Evolutionary conservation across 1,140 invertebrate genomes (phyloP), one percentile per base, ranked within the genome.

Genomic region (Eriosoma lanigerum): DNA sequence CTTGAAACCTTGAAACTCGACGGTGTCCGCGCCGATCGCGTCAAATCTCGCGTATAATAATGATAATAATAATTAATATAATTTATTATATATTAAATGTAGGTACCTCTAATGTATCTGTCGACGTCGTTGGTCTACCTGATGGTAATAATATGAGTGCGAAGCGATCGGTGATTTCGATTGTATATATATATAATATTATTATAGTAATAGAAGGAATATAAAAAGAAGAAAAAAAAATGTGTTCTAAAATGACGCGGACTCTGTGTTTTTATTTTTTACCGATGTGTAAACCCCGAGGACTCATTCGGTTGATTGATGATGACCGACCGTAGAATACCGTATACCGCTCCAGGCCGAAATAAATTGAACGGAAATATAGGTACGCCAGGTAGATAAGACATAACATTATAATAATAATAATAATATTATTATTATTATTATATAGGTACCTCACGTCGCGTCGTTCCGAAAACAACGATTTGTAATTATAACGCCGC

Each of bases 271-370:
- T 56, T 56, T 29, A 13, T 56, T 32, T 26, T 54, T 73, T 50
- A 54, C 52, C 52, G 70, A 73, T 32, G 70, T 13, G 46, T 73
- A 19, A 73, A 29, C 24, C 48, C 70, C 70, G 21, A 26, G 3
- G 17, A 29, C 4, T 15, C 68, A 3, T 48, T 26, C 38, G 24
- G 44, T n/a, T 75, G 72, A 75, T 75, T 75, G 29, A 75, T 75
- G 72, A 38, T 29, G 32, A 38, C 32, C 32, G 32, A 38, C 32
- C 32, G 32, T 38, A 38, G 8, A 4, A 38, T 38, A 38, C 32
- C 32, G 32, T 24, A 21, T 10, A 10, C n/a, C 68, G n/a, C 58
- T 62, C 1, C 5, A 26, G 60, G 60, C 60, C 29, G 60, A 38
- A 75, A n/a, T 32, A 75, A 75, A 75, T 75, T 21, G 72, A 75